Base-by-base conservation (phyloP, 2,113 vertebrate species). In the Apodemus sylvaticus region DNA sequence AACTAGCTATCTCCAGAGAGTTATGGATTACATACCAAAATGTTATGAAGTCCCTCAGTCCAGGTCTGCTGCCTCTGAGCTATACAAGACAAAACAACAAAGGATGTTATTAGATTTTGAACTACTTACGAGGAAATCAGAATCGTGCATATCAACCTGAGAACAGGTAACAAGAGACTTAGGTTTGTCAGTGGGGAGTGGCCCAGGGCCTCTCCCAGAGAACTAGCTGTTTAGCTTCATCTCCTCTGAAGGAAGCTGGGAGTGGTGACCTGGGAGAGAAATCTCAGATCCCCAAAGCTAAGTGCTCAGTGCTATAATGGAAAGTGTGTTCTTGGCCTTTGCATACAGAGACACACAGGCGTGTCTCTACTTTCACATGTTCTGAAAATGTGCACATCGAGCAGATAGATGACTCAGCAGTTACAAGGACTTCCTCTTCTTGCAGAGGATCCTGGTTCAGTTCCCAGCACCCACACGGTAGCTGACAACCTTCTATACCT, bases 111-210 rank as follows among this genome's bases (percentile, higher is more conserved):
- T 90, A 98, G 93, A 91, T 19, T 91, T 96, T 90, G 94, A 92
- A 82, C 97, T 96, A 92, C 97, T 85, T 87, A 91, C 98, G 95
- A 98, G 97, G 97, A 98, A 98, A 93, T 92, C 77, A 88, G n/a
- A 82, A 85, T 83, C 92, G 42, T 96, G 68, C 93, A 95, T 14
- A 51, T 58, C 55, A 94, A 89, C 92, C 81, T 86, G 87, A 96
- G 83, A 97, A 92, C 83, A 94, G 0, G 1, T 20, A 96, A 97
- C 91, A 96, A 86, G 93, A 66, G 11, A 91, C 83, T 20, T 42
- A 89, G 93, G 4, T 7, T 94, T 3, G 74, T 93, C 95, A 94
- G n/a, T 70, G 55, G 55, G 31, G 16, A 95, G 94, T 68, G 48
- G 31, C 14, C 82, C 73, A 93, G 92, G 92, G 29, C 58, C 58